Conservation (phyloP, 1,140 invertebrate species). For the Sarcophaga bullata region DNA sequence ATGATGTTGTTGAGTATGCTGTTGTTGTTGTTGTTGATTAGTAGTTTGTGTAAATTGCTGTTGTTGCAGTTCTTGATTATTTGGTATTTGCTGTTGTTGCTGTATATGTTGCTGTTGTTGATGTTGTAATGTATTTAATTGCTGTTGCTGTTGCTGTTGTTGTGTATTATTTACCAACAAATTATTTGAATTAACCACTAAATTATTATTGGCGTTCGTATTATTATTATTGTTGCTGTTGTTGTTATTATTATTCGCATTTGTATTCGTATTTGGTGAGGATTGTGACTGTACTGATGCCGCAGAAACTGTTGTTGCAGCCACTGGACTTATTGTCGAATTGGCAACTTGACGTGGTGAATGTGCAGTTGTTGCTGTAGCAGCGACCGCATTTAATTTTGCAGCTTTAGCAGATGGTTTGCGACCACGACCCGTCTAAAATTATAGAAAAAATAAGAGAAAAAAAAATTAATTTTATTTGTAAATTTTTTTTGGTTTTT, state of each 20-base stretch:
- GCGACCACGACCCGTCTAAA: constrained; percentile 55
- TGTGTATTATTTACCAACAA: constrained; percentile 41
- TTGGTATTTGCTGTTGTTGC: constrained; percentile 47
- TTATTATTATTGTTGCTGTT: constrained; percentile 23
- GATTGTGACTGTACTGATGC: constrained; percentile 62
- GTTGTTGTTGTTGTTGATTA: constrained; percentile 46
- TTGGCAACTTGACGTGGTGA: constrained; percentile 56
- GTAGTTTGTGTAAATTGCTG: constrained; percentile 33
- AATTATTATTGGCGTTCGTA: background rate
- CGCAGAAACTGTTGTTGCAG: constrained; percentile 57
- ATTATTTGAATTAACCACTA: background rate
- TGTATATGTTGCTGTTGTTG: constrained; percentile 46
- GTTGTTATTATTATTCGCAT: constrained; percentile 10
- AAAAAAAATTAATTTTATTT: constrained; percentile 19
- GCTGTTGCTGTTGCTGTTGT: constrained; percentile 43
- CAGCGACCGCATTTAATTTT: constrained; percentile 52
- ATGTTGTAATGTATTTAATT: constrained; percentile 42
- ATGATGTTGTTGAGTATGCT: constrained; percentile 46
- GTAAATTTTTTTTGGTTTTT: too few species aligned
- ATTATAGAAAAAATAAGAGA: constrained; percentile 22
- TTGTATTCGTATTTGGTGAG: constrained; percentile 60
- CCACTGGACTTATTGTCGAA: constrained; percentile 59
- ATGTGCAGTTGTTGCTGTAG: constrained; percentile 61
- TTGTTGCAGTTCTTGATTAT: constrained; percentile 52
- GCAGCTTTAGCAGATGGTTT: constrained; percentile 51